Percentiles rank a stretch among this genome's conserved stretches.
phyloP scores from a whole-genome alignment of 2,113 vertebrate genomes.

The Dasypus novemcinctus region DNA sequence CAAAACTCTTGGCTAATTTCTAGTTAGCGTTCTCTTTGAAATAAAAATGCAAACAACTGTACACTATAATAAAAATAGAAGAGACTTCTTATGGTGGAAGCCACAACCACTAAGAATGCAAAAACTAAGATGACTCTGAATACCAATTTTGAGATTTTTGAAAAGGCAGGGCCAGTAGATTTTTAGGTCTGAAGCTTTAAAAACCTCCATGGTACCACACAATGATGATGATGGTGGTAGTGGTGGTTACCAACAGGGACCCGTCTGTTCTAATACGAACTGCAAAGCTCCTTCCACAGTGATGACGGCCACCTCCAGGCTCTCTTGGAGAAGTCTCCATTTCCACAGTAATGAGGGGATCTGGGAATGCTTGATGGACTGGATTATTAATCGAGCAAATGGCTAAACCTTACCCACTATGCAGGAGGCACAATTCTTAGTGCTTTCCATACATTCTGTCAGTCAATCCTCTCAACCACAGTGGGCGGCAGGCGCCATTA shows the following conservation, averaged over 20 bases:
- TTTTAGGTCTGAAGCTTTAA: background rate
- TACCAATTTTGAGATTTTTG: background rate
- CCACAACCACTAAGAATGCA: constrained; percentile 4
- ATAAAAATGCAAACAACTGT: constrained; percentile 16
- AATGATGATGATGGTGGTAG: too few relatives aligned
- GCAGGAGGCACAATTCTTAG: background rate
- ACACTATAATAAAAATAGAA: background rate
- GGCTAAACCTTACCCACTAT: background rate
- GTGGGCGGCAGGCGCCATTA: background rate
- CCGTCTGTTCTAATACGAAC: background rate
- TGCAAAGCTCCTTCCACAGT: background rate
- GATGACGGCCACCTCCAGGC: accelerated
- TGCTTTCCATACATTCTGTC: background rate
- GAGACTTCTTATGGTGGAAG: background rate
- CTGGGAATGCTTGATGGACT: too few relatives aligned
- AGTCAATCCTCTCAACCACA: background rate
- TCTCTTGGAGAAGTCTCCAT: background rate
- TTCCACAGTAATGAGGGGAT: background rate
- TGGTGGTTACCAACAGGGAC: too few relatives aligned
- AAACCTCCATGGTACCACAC: background rate
- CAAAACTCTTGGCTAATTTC: background rate
- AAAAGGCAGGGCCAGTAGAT: background rate
- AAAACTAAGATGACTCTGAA: background rate
- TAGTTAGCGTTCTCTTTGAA: background rate
- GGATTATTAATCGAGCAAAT: background rate